Evolutionary conservation across 2,888 invertebrate genomes (phyloP), one percentile per base, ranked within the genome.

Genomic region (Spilarctia lutea): DNA sequence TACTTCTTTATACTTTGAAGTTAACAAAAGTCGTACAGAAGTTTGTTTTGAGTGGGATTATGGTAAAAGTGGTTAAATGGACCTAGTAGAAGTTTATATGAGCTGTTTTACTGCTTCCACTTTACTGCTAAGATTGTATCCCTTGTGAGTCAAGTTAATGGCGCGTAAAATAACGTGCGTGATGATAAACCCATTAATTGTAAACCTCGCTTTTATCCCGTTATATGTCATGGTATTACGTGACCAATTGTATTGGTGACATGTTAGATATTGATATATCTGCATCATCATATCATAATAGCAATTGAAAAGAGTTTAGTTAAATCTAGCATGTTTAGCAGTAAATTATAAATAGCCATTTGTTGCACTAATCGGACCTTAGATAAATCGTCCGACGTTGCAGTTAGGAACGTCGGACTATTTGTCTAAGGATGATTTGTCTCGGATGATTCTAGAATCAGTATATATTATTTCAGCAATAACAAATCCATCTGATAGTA

Each of bases 181-280:
- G 73, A 81, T 83, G 79, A 76, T 78, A 78, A 75, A 66, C 69
- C 71, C 76, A 84, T 78, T 82, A 79, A 84, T 84, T 72, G 81
- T 75, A 65, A 56, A 74, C 76, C 75, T 77, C 71, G 52, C 74
- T 52, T 72, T 79, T 81, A 78, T 83, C 76, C 75, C 82, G 79
- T 77, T 82, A 75, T 83, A 77, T 30, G 16, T 71, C 56, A n/a
- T 35, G 56, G 71, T 67, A 65, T 81, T 71, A 76, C 66, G 39
- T 45, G 35, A 69, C 72, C 72, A 72, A 70, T 71, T 76, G 60
- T 73, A 45, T 68, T 48, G 18, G 7, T 18, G 27, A 72, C 20
- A 0, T 4, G 30, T 39, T 8, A 16, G 70, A 16, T 71, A 35
- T 72, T 72, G 70, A 60, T 18, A 11, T 8, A 56, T 56, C 27